Evolutionary conservation across 2,888 invertebrate genomes (phyloP).

Genomic region (Ischnura elegans): DNA sequence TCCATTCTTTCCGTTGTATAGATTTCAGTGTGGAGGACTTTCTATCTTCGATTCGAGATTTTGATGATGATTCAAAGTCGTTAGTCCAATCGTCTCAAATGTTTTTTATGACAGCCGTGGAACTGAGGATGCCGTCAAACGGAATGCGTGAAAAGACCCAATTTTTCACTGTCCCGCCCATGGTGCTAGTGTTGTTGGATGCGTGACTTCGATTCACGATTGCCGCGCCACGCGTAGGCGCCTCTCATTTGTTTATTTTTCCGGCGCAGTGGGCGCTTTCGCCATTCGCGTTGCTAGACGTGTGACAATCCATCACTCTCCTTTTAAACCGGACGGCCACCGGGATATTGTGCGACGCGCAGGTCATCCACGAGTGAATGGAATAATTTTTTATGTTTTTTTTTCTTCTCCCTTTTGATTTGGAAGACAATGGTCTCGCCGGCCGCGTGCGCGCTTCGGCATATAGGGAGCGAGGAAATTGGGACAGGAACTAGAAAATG

Average conservation of each 20-base stretch:
- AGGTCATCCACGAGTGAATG: background rate
- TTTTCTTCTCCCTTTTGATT: background rate
- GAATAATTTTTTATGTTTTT: background rate
- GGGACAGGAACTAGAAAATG: background rate
- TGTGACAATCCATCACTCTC: background rate
- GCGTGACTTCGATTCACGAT: background rate
- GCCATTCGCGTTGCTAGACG: background rate
- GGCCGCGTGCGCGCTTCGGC: background rate
- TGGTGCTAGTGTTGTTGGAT: background rate
- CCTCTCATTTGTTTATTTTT: background rate
- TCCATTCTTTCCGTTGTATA: too few relatives aligned
- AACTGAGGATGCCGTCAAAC: background rate
- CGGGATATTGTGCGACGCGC: background rate
- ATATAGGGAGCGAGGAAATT: background rate
- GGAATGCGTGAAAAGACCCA: slow-evolving; percentile 1
- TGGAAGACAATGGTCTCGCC: background rate
- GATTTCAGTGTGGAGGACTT: too few relatives aligned
- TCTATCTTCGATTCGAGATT: background rate
- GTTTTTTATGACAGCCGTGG: background rate
- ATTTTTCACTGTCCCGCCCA: background rate
- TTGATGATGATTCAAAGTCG: background rate
- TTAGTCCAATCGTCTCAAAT: background rate
- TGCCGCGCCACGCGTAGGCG: background rate
- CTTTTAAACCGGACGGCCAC: background rate
- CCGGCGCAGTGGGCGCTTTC: background rate